phyloP scores from a whole-genome alignment of 2,113 vertebrate species.

The Crocuta crocuta region DNA sequence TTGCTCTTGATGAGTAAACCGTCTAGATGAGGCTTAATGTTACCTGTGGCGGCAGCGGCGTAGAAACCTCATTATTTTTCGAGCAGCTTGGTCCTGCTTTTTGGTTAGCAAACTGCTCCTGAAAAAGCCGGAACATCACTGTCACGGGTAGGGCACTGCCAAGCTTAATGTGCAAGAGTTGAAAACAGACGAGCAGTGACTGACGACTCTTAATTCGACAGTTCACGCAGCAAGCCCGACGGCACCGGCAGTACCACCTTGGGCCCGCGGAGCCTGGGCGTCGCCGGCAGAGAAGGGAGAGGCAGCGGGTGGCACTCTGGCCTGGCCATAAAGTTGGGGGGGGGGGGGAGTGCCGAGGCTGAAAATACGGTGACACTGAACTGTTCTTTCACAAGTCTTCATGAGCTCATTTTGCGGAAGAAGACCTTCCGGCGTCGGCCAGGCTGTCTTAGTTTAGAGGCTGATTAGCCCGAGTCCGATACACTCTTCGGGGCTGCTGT shows the following conservation, averaged over 20 bases:
- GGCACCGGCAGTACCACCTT: accelerated
- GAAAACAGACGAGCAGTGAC: accelerated
- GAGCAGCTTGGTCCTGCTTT: constrained; percentile 99
- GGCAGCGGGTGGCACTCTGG: accelerated
- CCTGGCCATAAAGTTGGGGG: too few species aligned
- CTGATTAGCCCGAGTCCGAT: background rate
- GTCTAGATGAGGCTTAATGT: background rate
- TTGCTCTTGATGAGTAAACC: background rate
- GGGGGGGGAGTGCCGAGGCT: background rate
- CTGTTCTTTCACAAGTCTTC: background rate
- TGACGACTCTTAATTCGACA: background rate
- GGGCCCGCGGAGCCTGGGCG: accelerated
- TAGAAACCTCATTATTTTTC: constrained; percentile 99
- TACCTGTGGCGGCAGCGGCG: constrained; percentile 99
- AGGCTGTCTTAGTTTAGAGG: background rate
- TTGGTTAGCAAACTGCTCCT: constrained; percentile 99
- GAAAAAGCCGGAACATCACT: constrained; percentile 66
- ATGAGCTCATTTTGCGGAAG: too few species aligned
- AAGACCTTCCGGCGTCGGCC: too few species aligned
- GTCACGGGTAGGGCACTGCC: background rate
- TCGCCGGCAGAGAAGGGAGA: background rate
- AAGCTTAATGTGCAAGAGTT: background rate
- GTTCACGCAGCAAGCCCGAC: background rate
- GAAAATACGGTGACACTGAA: background rate
- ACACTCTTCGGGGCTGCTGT: background rate